Evolutionary conservation across 2,888 invertebrate species (phyloP), one percentile per base, ranked within the genome.

Genomic region (Zygogramma bicolorata): DNA sequence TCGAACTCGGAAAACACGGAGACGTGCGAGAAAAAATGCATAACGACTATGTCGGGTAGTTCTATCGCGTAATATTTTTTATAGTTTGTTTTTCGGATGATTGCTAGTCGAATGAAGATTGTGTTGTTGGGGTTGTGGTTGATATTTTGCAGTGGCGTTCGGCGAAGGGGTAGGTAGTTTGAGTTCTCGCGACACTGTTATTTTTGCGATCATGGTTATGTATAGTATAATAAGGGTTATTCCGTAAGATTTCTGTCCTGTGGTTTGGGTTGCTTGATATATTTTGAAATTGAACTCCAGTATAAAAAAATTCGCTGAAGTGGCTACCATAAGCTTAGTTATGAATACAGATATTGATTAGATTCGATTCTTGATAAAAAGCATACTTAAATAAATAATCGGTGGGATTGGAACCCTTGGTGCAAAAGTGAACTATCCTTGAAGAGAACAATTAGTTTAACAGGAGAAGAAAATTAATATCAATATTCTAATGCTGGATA

Each of bases 1-100:
- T 89, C 89, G 63, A 89, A 87, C 78, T 89, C 89, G 70, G 89
- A 90, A 81, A 89, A 89, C 81, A 89, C 89, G 70, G 89, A 89
- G 71, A 87, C 88, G 65, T 89, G 86, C 81, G 87, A 89, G 80
- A 89, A 89, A 78, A 89, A 89, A 75, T 89, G 89, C 82, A 88
- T 89, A 42, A 89, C 89, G 53, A 89, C 89, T 46, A 89, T 89
- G 89, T 89, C 89, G 75, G 89, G 89, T 73, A 89, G 88, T 83
- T 89, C 89, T 76, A 89, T 90, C 85, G 89, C 89, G 88, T 90
- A 89, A 89, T 88, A 88, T 78, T 77, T 76, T 75, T 70, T 63
- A 65, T 73, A 68, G 53, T 42, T 42, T 57, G 22, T 66, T 20
- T 31, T 60, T 59, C 57, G 27, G 61, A 25, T 66, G 60, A 34